A percentile compares a stretch with the other conserved stretches of the same genome.
phyloP scores from a whole-genome alignment of 2,113 vertebrate species.

The Emydocephalus ijimae region DNA sequence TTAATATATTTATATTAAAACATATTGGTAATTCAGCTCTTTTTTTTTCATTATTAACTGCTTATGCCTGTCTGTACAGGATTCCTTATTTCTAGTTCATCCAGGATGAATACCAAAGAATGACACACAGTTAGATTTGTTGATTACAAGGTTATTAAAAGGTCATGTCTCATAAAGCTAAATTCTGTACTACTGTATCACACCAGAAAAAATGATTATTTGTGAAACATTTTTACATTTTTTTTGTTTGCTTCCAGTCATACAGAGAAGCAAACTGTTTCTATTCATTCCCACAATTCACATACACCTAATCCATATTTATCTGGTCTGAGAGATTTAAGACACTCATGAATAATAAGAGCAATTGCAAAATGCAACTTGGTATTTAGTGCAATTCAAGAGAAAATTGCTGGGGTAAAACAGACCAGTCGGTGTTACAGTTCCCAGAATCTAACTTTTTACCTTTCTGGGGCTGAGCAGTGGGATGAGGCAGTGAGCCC shows the following conservation, averaged over 20 bases:
- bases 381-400: not conserved
- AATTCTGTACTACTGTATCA: not conserved
- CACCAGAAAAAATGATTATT: not conserved
- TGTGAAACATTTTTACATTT: not conserved
- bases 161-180: not conserved
- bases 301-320: not conserved
- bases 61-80: not conserved
- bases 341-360: not conserved
- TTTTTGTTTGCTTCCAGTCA: not conserved
- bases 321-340: not conserved
- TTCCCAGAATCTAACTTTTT: not conserved
- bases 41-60: not conserved
- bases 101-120: not conserved
- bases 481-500: constrained; percentile 68
- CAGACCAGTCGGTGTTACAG: not conserved
- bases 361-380: not conserved
- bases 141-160: not conserved
- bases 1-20: not conserved
- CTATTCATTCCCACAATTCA: not conserved
- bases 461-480: constrained; percentile 83
- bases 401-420: not conserved
- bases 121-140: not conserved
- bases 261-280: not conserved
- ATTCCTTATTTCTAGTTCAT: not conserved
- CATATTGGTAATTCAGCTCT: not conserved